A percentile compares a stretch with the other conserved stretches of the same genome.
phyloP scores from a whole-genome alignment of 2,888 invertebrate species.

The Tribolium freemani region DNA sequence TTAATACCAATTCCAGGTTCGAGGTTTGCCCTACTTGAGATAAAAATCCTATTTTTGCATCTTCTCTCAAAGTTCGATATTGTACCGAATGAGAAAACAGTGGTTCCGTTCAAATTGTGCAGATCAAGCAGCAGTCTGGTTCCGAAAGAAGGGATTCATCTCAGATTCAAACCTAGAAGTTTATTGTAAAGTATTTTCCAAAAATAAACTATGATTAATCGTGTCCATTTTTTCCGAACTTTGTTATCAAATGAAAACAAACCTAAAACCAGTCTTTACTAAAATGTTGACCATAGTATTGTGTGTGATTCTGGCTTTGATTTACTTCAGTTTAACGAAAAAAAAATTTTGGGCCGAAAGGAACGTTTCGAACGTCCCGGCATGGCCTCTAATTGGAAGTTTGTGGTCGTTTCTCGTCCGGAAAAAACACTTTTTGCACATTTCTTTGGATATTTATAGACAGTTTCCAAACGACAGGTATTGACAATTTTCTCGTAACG shows the following conservation, averaged over 20 bases:
- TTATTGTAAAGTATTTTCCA: no score
- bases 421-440: neutral
- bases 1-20: slow-evolving; percentile 57
- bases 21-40: slow-evolving; percentile 65
- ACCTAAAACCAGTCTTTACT: neutral
- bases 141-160: slow-evolving; percentile 58
- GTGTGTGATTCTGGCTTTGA: neutral
- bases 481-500: no score
- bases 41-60: slow-evolving; percentile 63
- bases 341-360: neutral
- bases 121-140: slow-evolving; percentile 60
- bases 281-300: neutral
- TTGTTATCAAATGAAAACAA: no score
- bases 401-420: neutral
- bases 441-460: neutral
- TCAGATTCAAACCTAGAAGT: neutral
- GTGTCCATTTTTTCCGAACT: neutral
- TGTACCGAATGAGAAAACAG: slow-evolving; percentile 40
- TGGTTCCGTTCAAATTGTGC: slow-evolving; percentile 53
- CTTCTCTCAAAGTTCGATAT: slow-evolving; percentile 61
- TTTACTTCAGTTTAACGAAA: neutral
- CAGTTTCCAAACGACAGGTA: slow-evolving; percentile 7
- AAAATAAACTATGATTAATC: no score
- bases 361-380: neutral
- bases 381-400: slow-evolving; percentile 11